Base-by-base conservation (phyloP, 1,140 invertebrate species). In the Neuroterus valhalla region DNA sequence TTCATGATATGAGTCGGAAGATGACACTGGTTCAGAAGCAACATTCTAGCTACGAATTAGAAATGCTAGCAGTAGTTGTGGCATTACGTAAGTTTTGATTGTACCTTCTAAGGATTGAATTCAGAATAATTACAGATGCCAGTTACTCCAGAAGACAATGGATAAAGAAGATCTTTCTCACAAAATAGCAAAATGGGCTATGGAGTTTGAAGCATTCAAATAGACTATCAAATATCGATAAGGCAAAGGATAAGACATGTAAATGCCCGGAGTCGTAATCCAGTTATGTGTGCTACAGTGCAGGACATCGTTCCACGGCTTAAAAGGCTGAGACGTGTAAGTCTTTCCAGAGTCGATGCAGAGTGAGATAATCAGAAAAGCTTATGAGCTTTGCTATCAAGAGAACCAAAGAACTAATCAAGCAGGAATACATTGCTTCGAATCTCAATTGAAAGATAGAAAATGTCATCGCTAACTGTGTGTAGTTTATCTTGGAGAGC, bases 81-180 rank as follows among this genome's bases (percentile, higher is more conserved):
- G 77, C 76, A 12, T 43, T 84, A 10, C 69, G 72, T 15, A 84
- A 84, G 46, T 82, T 84, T 71, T 45, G 78, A 31, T 26, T 80
- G 23, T 90, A 91, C 62, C 62, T 90, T 2, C 69, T 85, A 31
- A 88, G 84, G 19, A 82, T 83, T 45, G 2, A 78, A 8, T 87
- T 89, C 67, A 85, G 81, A 46, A 80, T 89, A 11, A 67, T 88
- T 15, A 86, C 80, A 0, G 84, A 86, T 86, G 82, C 48, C 62
- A 52, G 44, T 87, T 87, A 21, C 84, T 89, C 44, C 55, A 68
- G 12, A 74, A 52, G 52, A 80, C 82, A 3, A 78, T 85, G 72
- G 14, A 76, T 1, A 84, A 84, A 62, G 80, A 79, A 71, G 74
- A 84, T 68, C 70, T 84, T 21, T 38, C 43, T 23, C 42, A 78